Percentiles rank a stretch among this genome's conserved stretches.
These are phyloP conservation scores for Drosophila aldrichi DNA, from an alignment of 2,888 invertebrate species.

Conservation along the genomic window DNA sequence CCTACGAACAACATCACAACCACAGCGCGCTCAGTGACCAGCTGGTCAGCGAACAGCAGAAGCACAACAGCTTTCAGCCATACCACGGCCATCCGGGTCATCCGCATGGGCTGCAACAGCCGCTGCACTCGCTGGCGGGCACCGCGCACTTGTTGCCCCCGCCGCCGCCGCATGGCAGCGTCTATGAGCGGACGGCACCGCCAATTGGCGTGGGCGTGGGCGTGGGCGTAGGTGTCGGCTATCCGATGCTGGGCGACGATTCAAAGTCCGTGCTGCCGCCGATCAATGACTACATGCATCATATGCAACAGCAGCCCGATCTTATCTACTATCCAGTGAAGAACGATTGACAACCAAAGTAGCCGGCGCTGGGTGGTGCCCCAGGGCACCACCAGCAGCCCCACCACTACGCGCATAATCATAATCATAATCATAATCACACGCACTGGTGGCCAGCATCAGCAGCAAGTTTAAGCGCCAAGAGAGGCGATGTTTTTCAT, in stretches of 20 bases:
- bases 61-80: slow-evolving; percentile 83
- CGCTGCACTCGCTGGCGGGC: slow-evolving; percentile 67
- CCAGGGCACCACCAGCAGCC: slow-evolving; percentile 40
- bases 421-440: slow-evolving; percentile 65
- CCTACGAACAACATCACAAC: slow-evolving; percentile 76
- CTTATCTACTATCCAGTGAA: slow-evolving; percentile 85
- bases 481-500: slow-evolving; percentile 83
- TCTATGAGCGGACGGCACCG: slow-evolving; percentile 76
- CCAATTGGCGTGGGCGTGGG: slow-evolving; percentile 63
- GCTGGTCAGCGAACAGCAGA: slow-evolving; percentile 80
- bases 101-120: slow-evolving; percentile 62
- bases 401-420: slow-evolving; percentile 55
- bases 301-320: slow-evolving; percentile 83
- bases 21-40: slow-evolving; percentile 70
- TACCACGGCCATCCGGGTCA: slow-evolving; percentile 73
- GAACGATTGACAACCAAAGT: slow-evolving; percentile 84
- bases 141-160: slow-evolving; percentile 76
- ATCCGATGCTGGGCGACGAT: slow-evolving; percentile 81
- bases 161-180: slow-evolving; percentile 75
- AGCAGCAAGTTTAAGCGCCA: slow-evolving; percentile 69
- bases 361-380: slow-evolving; percentile 61
- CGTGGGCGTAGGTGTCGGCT: slow-evolving; percentile 70
- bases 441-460: slow-evolving; percentile 75
- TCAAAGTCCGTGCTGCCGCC: slow-evolving; percentile 84
- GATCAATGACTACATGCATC: slow-evolving; percentile 84